These are phyloP conservation scores for Abramis brama DNA, from an alignment of 2,113 vertebrate species.

Conservation along the genomic window DNA sequence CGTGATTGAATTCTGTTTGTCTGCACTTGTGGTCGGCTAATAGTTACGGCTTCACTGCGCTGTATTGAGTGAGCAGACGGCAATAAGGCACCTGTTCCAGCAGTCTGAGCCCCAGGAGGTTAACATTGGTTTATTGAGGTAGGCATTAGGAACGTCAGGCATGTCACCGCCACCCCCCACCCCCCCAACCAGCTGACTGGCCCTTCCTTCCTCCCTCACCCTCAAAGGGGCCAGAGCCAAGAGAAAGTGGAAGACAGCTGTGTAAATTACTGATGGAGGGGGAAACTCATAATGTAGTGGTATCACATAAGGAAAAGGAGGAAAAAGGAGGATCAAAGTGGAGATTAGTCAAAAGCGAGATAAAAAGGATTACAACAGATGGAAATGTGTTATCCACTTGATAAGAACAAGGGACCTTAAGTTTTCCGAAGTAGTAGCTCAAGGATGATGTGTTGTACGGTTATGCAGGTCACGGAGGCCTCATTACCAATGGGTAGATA, in stretches of 20 bases:
- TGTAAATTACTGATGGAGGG: constrained; percentile 47
- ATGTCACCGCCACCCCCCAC: constrained; percentile 47
- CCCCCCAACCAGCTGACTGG: constrained; percentile 33
- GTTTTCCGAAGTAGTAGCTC: constrained; percentile 15
- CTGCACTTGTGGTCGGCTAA: constrained; percentile 26
- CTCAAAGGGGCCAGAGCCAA: constrained; percentile 59
- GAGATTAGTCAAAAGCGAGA: constrained; percentile 26
- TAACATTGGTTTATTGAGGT: constrained; percentile 67
- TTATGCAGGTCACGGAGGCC: constrained; percentile 24
- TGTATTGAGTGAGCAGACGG: constrained; percentile 48
- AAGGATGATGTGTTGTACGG: not conserved
- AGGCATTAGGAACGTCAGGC: constrained; percentile 63
- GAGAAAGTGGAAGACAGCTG: constrained; percentile 75
- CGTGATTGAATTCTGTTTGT: constrained; percentile 24
- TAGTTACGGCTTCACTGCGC: constrained; percentile 24
- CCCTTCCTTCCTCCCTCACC: constrained; percentile 50
- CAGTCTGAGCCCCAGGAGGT: constrained; percentile 50
- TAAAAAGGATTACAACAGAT: constrained; percentile 35
- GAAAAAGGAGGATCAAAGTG: constrained; percentile 50
- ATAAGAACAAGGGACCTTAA: constrained; percentile 29
- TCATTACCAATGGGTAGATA: constrained; percentile 2
- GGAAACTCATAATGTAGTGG: constrained; percentile 44
- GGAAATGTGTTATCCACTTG: constrained; percentile 46
- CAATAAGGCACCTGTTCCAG: constrained; percentile 67
- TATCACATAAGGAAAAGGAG: constrained; percentile 46